Evolutionary conservation across 2,797 vertebrate species (phyloP).

Genomic region (Melanotaenia pygmaea): DNA sequence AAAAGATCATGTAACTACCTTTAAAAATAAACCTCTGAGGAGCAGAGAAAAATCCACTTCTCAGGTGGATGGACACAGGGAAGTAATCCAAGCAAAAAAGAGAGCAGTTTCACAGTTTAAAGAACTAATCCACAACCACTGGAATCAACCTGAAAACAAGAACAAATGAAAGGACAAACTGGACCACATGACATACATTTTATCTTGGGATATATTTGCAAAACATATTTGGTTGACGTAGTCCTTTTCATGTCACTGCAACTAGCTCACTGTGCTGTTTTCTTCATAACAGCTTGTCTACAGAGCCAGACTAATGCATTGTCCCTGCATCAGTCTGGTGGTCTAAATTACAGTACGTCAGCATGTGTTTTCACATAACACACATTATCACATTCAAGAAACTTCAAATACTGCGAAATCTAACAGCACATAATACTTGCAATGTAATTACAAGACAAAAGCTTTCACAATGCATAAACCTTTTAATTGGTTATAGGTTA

Average conservation of each 20-base stretch:
- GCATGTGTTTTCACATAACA: constrained; percentile 36
- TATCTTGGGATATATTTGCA: not conserved
- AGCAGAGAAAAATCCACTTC: too few species aligned
- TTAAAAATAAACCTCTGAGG: too few species aligned
- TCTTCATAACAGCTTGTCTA: not conserved
- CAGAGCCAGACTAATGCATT: not conserved
- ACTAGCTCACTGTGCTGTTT: not conserved
- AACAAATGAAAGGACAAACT: not conserved
- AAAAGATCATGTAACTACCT: too few species aligned
- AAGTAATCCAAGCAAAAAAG: not conserved
- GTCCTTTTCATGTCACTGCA: not conserved
- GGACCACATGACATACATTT: not conserved
- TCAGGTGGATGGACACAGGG: not conserved
- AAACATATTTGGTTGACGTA: not conserved
- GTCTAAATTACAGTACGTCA: not conserved
- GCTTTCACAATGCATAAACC: too few species aligned
- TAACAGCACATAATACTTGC: too few species aligned
- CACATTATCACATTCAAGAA: constrained; percentile 15
- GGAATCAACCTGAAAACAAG: constrained; percentile 3
- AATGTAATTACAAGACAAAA: too few species aligned
- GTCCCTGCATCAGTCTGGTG: not conserved
- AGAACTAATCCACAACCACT: not conserved
- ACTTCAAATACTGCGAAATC: too few species aligned
- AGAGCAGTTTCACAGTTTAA: not conserved
- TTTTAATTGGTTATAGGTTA: too few species aligned